phyloP scores from a whole-genome alignment of 2,113 vertebrate genomes.

The Odocoileus virginianus region DNA sequence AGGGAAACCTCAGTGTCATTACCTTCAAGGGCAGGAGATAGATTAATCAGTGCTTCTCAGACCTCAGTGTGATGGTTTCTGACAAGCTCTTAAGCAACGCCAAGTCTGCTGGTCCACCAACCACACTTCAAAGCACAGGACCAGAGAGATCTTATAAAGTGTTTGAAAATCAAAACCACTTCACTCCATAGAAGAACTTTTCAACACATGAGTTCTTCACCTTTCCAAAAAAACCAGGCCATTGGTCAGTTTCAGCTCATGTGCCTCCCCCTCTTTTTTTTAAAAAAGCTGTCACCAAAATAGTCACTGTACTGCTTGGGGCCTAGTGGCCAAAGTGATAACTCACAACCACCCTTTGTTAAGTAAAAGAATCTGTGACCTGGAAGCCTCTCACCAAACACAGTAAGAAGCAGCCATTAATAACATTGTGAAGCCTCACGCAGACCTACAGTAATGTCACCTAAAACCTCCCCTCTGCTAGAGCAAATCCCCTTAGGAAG shows the following conservation, averaged over 20 bases:
- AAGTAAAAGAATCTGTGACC: not conserved
- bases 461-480: not conserved
- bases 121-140: not conserved
- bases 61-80: not conserved
- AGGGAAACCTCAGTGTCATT: not conserved
- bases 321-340: not conserved
- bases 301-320: not conserved
- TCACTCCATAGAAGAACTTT: not conserved
- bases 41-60: not conserved
- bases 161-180: not conserved
- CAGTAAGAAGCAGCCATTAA: not conserved
- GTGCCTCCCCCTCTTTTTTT: rapidly evolving
- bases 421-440: not conserved
- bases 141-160: not conserved
- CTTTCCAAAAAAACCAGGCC: not conserved
- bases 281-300: not conserved
- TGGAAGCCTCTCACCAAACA: not conserved
- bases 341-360: not conserved
- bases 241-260: not conserved
- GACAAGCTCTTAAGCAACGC: not conserved
- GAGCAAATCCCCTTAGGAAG: not conserved
- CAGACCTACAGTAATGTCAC: not conserved
- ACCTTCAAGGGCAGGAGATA: not conserved
- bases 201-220: not conserved
- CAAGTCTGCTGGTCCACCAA: not conserved